phyloP scores from a whole-genome alignment of 2,113 vertebrate species.

The Raphicerus campestris region DNA sequence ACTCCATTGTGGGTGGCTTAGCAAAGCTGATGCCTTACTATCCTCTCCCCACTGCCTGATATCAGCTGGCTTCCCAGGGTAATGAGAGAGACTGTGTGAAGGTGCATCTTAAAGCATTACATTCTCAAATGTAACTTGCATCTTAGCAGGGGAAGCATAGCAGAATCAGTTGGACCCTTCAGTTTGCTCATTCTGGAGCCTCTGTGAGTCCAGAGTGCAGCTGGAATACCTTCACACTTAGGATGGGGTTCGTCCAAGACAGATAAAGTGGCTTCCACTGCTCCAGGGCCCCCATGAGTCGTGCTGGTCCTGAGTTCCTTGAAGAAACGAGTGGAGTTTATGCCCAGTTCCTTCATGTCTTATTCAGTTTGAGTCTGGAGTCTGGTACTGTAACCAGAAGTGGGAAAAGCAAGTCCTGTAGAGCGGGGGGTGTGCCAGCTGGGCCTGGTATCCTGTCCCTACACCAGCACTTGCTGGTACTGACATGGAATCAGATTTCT shows the following conservation, averaged over 20 bases:
- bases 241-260: background rate
- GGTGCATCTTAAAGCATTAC: background rate
- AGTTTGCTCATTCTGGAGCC: background rate
- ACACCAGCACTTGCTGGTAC: background rate
- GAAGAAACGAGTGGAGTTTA: background rate
- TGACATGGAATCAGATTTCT: background rate
- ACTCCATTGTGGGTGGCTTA: background rate
- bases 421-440: too few species aligned
- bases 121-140: background rate
- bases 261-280: background rate
- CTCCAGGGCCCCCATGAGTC: background rate
- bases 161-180: background rate
- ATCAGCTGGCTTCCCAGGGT: background rate
- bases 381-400: background rate
- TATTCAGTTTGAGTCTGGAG: background rate
- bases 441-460: background rate
- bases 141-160: background rate
- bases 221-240: background rate
- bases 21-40: background rate
- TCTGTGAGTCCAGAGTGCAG: fast-evolving
- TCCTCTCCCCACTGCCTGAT: fast-evolving
- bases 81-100: background rate
- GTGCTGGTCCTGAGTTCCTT: background rate
- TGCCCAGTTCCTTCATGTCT: background rate
- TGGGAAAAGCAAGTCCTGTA: too few species aligned